Evolutionary conservation across 2,888 invertebrate species (phyloP).

Genomic region (Sympetrum striolatum): DNA sequence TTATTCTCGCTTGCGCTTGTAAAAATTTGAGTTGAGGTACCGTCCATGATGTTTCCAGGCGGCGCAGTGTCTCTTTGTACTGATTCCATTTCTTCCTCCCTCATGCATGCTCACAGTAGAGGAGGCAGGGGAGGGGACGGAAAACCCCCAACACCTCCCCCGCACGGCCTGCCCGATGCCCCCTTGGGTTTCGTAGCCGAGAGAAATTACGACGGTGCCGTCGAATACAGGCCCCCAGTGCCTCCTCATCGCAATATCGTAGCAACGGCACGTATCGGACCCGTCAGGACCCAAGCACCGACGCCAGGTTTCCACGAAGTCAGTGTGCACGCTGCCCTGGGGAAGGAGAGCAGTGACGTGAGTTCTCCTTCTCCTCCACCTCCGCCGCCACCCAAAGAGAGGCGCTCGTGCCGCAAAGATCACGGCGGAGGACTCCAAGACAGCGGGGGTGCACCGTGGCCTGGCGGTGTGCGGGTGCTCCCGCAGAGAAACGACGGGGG

Average conservation of each 20-base stretch:
- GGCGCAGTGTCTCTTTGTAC: slow-evolving; percentile 29
- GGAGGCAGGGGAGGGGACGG: slow-evolving; percentile 56
- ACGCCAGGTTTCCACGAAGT: slow-evolving; percentile 45
- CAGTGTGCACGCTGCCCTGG: slow-evolving; percentile 46
- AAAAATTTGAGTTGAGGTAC: neutral
- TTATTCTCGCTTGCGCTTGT: slow-evolving; percentile 25
- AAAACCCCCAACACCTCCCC: slow-evolving; percentile 63
- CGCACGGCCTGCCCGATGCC: slow-evolving; percentile 61
- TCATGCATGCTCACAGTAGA: slow-evolving; percentile 23
- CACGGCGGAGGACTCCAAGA: slow-evolving; percentile 31
- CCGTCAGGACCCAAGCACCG: slow-evolving; percentile 44
- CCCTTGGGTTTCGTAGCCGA: slow-evolving; percentile 53
- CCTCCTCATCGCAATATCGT: slow-evolving; percentile 83
- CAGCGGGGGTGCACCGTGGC: neutral
- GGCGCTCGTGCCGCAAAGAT: slow-evolving; percentile 45
- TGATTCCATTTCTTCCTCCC: slow-evolving; percentile 38
- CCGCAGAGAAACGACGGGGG: neutral
- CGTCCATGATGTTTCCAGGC: slow-evolving; percentile 26
- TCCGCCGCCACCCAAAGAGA: slow-evolving; percentile 46
- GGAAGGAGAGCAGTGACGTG: slow-evolving; percentile 46
- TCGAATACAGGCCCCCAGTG: slow-evolving; percentile 86
- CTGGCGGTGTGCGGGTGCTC: neutral
- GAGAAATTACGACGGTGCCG: slow-evolving; percentile 55
- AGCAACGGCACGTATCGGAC: slow-evolving; percentile 61
- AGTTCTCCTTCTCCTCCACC: slow-evolving; percentile 42